Base-by-base conservation (phyloP, 2,113 vertebrate genomes). In the Hippocampus barbouri region DNA sequence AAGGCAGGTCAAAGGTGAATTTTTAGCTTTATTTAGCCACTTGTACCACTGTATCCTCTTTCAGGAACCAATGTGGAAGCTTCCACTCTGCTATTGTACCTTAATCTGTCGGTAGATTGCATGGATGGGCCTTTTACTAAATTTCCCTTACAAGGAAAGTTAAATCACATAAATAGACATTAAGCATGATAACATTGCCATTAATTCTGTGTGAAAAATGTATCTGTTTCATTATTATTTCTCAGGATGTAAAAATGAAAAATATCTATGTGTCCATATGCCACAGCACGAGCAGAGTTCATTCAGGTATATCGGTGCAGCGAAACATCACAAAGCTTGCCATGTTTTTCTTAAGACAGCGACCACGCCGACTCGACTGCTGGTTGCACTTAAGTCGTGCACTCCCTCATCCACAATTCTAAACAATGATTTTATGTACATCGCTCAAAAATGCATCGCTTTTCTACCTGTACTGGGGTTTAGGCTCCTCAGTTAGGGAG, bases 1-100 rank as follows among this genome's bases (percentile, higher is more conserved):
- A 76, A 75, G 73, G 74, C 74, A 76, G 89, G 85, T 88, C 89
- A 90, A 71, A 90, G 83, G 82, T 89, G 80, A 85, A 79, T 85
- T 81, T 40, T 60, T n/a, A 71, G 84, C 83, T 88, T 86, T 86
- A 91, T 91, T 89, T 92, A 93, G 90, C 84, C 76, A 81, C 72
- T 73, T 76, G 68, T 83, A 62, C 64, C 27, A 64, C 84, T 84
- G 71, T 86, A 89, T 89, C 86, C 71, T 75, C 62, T 89, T 83
- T 77, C 81, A 79, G 75, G 67, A 53, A 82, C 76, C 79, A 72
- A 80, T 76, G 84, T 85, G 85, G 83, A 86, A 78, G 77, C 75
- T 25, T 20, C 74, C 69, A 15, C 72, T 71, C 34, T 0, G n/a
- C 57, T 40, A 66, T 65, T 71, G 53, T 77, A 83, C 69, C 80